These are phyloP conservation scores for Pentamera pediparva DNA, from an alignment of 53 echinoderm and acorn worm species.

Conservation along the genomic window DNA sequence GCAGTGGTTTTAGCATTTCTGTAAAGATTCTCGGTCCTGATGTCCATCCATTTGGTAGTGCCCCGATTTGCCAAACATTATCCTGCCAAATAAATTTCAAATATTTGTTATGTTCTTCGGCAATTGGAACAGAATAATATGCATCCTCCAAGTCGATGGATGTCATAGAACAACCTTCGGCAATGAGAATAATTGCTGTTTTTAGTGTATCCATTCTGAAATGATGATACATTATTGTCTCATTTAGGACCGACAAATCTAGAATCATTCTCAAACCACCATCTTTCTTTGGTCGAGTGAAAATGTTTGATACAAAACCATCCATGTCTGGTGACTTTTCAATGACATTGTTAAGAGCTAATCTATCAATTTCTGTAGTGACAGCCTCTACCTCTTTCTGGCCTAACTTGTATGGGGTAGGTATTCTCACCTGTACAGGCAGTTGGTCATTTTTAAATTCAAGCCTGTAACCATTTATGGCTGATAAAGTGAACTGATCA, in stretches of 20 bases:
- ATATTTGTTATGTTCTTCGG: conserved; percentile 33
- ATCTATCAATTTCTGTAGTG: conserved; percentile 27
- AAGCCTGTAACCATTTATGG: conserved; percentile 27
- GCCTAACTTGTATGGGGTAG: conserved; percentile 15
- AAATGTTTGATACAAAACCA: conserved; percentile 59
- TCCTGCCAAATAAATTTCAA: conserved; percentile 48
- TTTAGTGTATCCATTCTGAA: conserved; percentile 53
- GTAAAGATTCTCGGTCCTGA: conserved; percentile 60
- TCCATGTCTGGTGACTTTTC: conserved; percentile 19
- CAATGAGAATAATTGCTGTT: conserved; percentile 31
- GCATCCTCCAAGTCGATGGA: conserved; percentile 67
- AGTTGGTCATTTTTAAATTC: conserved; percentile 12
- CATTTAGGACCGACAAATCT: conserved; percentile 40
- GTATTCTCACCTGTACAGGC: not conserved
- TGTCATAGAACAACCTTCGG: conserved; percentile 27
- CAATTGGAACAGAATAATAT: conserved; percentile 56
- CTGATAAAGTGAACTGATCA: conserved; percentile 31
- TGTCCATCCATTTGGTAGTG: conserved; percentile 49
- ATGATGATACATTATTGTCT: conserved; percentile 42
- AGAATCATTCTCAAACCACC: conserved; percentile 37
- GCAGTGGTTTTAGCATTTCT: conserved; percentile 37
- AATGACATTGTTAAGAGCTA: conserved; percentile 18
- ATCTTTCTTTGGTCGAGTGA: conserved; percentile 56
- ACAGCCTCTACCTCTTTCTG: not conserved
- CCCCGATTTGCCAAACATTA: conserved; percentile 38